Conservation (phyloP, 1,140 invertebrate genomes). For the Atta colombica region DNA sequence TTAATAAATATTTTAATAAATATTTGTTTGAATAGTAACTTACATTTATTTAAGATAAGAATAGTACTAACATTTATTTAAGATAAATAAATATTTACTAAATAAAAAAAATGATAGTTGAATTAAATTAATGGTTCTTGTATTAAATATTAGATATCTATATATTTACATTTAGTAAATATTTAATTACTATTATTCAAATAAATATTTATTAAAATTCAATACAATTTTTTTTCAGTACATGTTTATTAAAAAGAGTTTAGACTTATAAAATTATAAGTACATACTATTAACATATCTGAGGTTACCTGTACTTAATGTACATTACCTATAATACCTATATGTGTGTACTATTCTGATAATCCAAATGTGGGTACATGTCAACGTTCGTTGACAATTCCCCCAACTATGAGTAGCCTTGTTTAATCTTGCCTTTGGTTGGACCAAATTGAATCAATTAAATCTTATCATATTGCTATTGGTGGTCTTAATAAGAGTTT, state of each 20-base stretch:
- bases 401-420: neutral
- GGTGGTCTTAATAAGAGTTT: constrained; percentile 5
- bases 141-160: too few species aligned
- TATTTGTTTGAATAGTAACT: too few species aligned
- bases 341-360: neutral
- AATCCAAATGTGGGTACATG: neutral
- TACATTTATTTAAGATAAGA: too few species aligned
- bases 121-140: too few species aligned
- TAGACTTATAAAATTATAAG: neutral
- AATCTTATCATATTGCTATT: neutral
- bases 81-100: too few species aligned
- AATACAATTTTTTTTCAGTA: too few species aligned
- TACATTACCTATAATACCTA: neutral
- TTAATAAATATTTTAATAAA: too few species aligned
- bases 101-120: too few species aligned
- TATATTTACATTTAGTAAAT: too few species aligned
- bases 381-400: neutral
- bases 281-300: neutral
- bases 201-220: too few species aligned
- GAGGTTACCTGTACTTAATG: constrained; percentile 3
- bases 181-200: too few species aligned
- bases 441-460: constrained; percentile 27
- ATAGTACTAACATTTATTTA: too few species aligned
- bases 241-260: neutral
- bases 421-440: constrained; percentile 35